Evolutionary conservation across 2,113 vertebrate species (phyloP), one percentile per base, ranked within the genome.

Genomic region (Brachyistius frenatus): DNA sequence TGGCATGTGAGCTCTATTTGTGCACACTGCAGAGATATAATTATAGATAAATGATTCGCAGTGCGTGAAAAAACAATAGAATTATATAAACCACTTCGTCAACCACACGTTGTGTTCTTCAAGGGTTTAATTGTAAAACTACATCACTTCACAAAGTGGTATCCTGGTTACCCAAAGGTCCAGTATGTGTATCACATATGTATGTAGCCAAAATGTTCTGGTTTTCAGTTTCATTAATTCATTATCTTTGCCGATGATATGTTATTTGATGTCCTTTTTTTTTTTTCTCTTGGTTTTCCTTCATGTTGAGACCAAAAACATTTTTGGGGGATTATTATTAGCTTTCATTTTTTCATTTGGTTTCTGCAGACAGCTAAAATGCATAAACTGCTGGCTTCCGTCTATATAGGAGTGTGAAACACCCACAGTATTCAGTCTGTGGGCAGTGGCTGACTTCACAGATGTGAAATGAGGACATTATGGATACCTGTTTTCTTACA

Each of bases 361-460:
- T 62, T 66, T 15, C 32, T 47, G 23, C 1, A 63, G 6, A 11
- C 7, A 41, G 39, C 37, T 62, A 47, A 69, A 66, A 73, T 63
- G 14, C 8, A 69, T 23, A 69, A 79, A 73, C 3, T 49, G 37
- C 37, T 73, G 11, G 7, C 16, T 70, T 61, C 31, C 13, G 50
- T 49, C 30, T 16, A 57, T 47, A 35, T 68, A 81, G 44, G 39
- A 58, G 30, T 41, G 36, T 46, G 9, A 56, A 30, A 65, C 50
- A 46, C 56, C 60, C 53, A 66, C 80, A 68, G 5, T 69, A 49
- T 68, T 62, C 10, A 49, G 49, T 75, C 56, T 71, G 60, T 70
- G 66, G 76, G 54, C 69, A 56, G 47, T 13, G 37, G 46, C 46
- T 53, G 64, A 49, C 44, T 63, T n/a, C 49, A 52, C 67, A 64